Base-by-base conservation (phyloP, 2,797 vertebrate genomes). In the Typhlichthys eigenmanni region DNA sequence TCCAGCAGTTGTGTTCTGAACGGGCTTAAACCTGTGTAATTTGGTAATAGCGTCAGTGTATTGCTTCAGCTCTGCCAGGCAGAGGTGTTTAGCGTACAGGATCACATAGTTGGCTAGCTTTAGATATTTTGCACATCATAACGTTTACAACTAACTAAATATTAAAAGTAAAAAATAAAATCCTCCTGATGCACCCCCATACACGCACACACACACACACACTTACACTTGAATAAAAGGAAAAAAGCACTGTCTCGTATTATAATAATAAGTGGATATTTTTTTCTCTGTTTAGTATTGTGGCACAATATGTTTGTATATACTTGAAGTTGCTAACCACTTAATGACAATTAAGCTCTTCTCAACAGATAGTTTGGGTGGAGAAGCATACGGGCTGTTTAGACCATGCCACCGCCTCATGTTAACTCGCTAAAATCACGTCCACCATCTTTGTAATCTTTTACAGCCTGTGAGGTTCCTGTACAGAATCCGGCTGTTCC, bases 291-390 rank as follows among this genome's bases (percentile, higher is more conserved):
- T 85, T 87, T 79, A 79, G 77, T 80, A 69, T 86, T 78, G 86
- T 89, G 83, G 87, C 91, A 92, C 91, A 91, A 86, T 85, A 75
- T 84, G 87, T 92, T 89, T 95, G 93, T 95, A 95, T 86, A 93
- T 94, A 92, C 82, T 85, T 83, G 89, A 79, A 84, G 89, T 92
- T 85, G 89, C 75, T 85, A 87, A 85, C 82, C 80, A 83, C 74
- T 81, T 65, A 73, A 68, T 55, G 24, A 50, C 49, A 61, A 45
- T 34, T 34, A 55, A 62, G 52, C 51, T 71, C 71, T 78, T 79
- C 72, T 68, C 61, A 60, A 67, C 80, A 78, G 79, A 81, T 86
- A 87, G 85, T 87, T 38, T 2, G 8, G 34, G 34, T 38, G 34
- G 8, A 38, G 8, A 6, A 38, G 34, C 34, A 38, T 38, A 38